Evolutionary conservation across 2,797 vertebrate species (phyloP).

Genomic region (Melopsittacus undulatus): DNA sequence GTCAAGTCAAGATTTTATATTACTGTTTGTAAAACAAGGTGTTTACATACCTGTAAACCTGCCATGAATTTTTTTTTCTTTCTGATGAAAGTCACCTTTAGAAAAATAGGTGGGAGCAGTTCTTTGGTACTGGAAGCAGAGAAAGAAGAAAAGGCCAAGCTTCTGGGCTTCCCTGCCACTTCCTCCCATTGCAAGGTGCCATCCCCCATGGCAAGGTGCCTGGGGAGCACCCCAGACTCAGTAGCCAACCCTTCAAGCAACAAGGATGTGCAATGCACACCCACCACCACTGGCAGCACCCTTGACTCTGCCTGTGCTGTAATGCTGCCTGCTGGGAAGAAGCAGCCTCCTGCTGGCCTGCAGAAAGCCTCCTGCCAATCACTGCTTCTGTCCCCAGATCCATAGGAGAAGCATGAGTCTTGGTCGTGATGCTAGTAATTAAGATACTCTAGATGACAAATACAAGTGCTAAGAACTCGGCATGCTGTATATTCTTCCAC

Average conservation of each 20-base stretch:
- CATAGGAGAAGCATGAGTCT: background rate
- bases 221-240: background rate
- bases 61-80: background rate
- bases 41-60: conserved; percentile 65
- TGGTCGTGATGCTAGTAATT: background rate
- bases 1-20: conserved; percentile 46
- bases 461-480: fast-evolving
- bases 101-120: conserved; percentile 8
- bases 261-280: fast-evolving
- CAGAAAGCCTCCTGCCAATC: background rate
- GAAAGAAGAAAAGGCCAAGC: background rate
- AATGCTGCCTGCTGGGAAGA: background rate
- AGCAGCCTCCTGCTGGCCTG: background rate
- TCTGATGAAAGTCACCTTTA: conserved; percentile 5
- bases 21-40: conserved; percentile 62
- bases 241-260: background rate
- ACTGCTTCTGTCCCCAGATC: background rate
- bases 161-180: fast-evolving
- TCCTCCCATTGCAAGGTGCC: background rate
- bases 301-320: fast-evolving
- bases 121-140: background rate
- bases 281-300: fast-evolving
- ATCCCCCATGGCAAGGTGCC: background rate
- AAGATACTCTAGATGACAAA: background rate
- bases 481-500: background rate